Conservation (phyloP, 2,797 vertebrate species). For the Gobio occitaniae region DNA sequence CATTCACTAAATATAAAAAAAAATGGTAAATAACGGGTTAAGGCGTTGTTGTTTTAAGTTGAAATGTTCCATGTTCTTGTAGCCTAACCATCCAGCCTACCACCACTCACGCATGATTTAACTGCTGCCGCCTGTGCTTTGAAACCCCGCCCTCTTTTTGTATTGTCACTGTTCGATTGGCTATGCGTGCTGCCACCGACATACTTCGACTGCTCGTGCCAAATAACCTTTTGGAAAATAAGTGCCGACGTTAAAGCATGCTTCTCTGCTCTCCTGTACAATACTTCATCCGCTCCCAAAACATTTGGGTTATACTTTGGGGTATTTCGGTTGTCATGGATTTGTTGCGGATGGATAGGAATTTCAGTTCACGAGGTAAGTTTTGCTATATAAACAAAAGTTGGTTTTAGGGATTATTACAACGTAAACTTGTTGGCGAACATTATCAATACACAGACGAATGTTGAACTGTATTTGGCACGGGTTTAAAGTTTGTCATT, state of each 20-base stretch:
- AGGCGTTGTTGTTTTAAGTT: not conserved
- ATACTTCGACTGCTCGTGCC: conserved; percentile 49
- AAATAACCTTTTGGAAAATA: conserved; percentile 38
- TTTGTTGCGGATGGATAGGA: conserved; percentile 4
- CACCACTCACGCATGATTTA: not conserved
- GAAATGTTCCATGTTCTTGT: not conserved
- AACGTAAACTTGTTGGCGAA: not conserved
- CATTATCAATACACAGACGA: not conserved
- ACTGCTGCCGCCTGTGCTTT: conserved; percentile 34
- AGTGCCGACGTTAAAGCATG: not conserved
- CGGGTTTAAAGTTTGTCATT: not conserved
- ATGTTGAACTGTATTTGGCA: not conserved
- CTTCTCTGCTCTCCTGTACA: not conserved
- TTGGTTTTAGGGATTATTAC: not conserved
- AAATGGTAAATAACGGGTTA: not conserved
- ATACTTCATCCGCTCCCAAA: not conserved
- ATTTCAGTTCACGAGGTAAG: conserved; percentile 47
- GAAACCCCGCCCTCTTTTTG: conserved; percentile 50
- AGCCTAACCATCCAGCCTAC: not conserved
- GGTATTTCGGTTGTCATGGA: conserved; percentile 4
- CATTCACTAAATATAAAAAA: not conserved
- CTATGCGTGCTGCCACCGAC: conserved; percentile 1
- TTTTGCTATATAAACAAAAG: conserved; percentile 9
- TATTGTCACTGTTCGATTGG: conserved; percentile 58
- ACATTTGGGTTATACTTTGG: not conserved